Evolutionary conservation across 2,888 invertebrate genomes (phyloP).

Genomic region (Muschampia plurimacula): DNA sequence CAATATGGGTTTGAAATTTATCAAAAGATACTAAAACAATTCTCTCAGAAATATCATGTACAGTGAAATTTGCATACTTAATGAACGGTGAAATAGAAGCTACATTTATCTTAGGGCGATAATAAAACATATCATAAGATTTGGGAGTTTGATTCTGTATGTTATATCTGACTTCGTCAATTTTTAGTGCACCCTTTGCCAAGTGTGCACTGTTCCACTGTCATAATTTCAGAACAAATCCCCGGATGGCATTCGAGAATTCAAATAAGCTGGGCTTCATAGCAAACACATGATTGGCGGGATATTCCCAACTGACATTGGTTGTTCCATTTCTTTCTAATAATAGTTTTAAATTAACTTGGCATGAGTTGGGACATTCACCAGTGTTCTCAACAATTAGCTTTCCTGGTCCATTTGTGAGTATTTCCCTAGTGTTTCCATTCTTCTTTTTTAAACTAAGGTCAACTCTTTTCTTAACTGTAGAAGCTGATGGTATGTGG

Average conservation of each 20-base stretch:
- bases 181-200: slow-evolving; percentile 79
- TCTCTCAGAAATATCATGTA: slow-evolving; percentile 88
- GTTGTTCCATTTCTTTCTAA: slow-evolving; percentile 83
- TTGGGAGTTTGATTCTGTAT: slow-evolving; percentile 78
- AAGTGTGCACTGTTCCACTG: slow-evolving; percentile 88
- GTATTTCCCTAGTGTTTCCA: slow-evolving; percentile 85
- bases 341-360: slow-evolving; percentile 86
- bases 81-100: slow-evolving; percentile 76
- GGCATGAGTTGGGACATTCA: slow-evolving; percentile 89
- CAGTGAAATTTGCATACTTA: slow-evolving; percentile 78
- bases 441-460: slow-evolving; percentile 85
- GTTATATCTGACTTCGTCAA: slow-evolving; percentile 74
- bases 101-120: slow-evolving; percentile 68
- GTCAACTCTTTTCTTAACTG: slow-evolving; percentile 77
- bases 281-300: slow-evolving; percentile 88
- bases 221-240: slow-evolving; percentile 94
- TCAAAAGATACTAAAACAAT: slow-evolving; percentile 93
- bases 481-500: slow-evolving; percentile 62
- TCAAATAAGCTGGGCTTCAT: slow-evolving; percentile 90
- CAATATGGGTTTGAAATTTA: slow-evolving; percentile 88
- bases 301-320: slow-evolving; percentile 87
- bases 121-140: slow-evolving; percentile 72
- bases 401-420: slow-evolving; percentile 86
- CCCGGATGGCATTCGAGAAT: slow-evolving; percentile 87
- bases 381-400: slow-evolving; percentile 90